phyloP scores from a whole-genome alignment of 2,113 vertebrate genomes.

The Hiodon tergisus region DNA sequence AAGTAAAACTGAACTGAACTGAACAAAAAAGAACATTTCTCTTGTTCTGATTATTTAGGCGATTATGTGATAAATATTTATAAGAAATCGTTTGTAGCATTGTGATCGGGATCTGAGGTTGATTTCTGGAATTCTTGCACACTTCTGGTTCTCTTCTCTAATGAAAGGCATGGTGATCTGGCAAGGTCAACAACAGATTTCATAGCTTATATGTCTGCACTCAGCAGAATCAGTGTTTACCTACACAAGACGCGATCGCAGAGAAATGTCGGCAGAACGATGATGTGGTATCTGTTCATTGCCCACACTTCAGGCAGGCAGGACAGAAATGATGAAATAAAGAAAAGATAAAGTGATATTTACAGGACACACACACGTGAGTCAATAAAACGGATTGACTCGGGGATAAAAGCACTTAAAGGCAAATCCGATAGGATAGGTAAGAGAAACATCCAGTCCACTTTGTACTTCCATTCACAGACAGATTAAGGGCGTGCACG shows the following conservation, averaged over 20 bases:
- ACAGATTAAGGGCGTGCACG: constrained; percentile 12
- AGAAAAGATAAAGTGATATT: background rate
- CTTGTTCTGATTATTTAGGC: too few relatives aligned
- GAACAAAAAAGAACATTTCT: too few relatives aligned
- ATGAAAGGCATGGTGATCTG: background rate
- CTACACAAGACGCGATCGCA: background rate
- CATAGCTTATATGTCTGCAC: background rate
- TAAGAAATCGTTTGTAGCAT: too few relatives aligned
- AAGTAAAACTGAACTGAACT: too few relatives aligned
- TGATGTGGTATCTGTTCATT: background rate
- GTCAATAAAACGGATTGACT: constrained; percentile 36
- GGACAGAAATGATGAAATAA: too few relatives aligned
- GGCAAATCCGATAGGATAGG: constrained; percentile 18
- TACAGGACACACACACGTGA: constrained; percentile 10
- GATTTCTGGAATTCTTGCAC: background rate
- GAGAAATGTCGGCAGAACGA: background rate
- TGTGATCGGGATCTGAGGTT: background rate
- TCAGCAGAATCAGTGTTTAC: too few relatives aligned
- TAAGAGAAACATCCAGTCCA: constrained; percentile 17
- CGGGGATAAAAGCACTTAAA: constrained; percentile 28
- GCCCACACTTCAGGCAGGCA: too few relatives aligned
- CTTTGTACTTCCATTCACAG: constrained; percentile 10
- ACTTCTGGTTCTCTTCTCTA: background rate
- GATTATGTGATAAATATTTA: too few relatives aligned
- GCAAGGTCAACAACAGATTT: background rate